Evolutionary conservation across 2,797 vertebrate species (phyloP).

Genomic region (Tiaroga cobitis): DNA sequence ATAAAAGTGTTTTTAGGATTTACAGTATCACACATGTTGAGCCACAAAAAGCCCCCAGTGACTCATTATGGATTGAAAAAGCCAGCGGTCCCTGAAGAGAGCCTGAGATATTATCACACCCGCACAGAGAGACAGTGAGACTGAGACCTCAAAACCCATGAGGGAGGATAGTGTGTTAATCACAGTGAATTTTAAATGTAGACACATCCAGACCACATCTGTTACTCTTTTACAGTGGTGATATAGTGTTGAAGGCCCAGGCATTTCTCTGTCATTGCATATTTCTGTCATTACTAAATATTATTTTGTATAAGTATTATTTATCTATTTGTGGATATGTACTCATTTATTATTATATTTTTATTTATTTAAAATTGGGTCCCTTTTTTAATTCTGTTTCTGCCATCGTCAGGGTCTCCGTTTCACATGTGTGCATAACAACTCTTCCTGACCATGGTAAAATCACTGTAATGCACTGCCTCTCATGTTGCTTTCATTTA

Average conservation of each 20-base stretch:
- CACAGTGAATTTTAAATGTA: conserved; percentile 18
- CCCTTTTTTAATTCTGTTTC: background rate
- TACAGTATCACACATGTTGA: conserved; percentile 14
- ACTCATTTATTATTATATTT: too few relatives aligned
- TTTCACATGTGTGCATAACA: background rate
- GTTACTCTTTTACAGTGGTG: background rate
- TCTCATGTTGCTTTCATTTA: background rate
- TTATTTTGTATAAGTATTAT: too few relatives aligned
- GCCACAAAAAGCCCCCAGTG: background rate
- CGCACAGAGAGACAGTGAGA: conserved; percentile 3
- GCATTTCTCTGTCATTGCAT: background rate
- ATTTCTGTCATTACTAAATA: too few relatives aligned
- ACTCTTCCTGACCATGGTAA: background rate
- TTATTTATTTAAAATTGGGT: background rate
- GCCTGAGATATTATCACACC: conserved; percentile 9
- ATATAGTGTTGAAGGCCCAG: background rate
- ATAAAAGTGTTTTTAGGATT: background rate
- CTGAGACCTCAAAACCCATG: conserved; percentile 1
- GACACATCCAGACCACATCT: background rate
- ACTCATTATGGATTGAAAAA: conserved; percentile 19
- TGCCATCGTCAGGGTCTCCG: background rate
- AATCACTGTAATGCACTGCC: background rate
- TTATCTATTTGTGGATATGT: too few relatives aligned
- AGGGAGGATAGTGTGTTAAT: background rate
- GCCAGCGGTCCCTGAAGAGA: background rate